phyloP scores from a whole-genome alignment of 1,140 invertebrate species.

The Scaptomyza hsui region DNA sequence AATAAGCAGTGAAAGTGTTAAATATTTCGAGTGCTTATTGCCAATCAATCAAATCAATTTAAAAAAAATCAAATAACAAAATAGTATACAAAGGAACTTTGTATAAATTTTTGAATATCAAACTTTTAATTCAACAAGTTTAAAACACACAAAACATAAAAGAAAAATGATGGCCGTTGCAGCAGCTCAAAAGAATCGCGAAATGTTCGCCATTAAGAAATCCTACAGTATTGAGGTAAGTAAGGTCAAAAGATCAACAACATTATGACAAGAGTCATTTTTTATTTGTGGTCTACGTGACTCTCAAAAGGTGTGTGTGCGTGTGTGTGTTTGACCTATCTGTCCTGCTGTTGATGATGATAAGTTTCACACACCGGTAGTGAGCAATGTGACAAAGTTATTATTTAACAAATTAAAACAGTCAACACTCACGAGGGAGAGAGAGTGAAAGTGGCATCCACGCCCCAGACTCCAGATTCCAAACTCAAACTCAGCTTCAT shows the following conservation, averaged over 20 bases:
- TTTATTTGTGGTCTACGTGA: constrained; percentile 68
- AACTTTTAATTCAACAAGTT: constrained; percentile 30
- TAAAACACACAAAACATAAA: constrained; percentile 54
- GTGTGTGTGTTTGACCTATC: constrained; percentile 28
- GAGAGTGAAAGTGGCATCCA: constrained; percentile 68
- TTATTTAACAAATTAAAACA: constrained; percentile 76
- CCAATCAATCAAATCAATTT: constrained; percentile 41
- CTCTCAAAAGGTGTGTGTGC: constrained; percentile 63
- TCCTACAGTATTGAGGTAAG: constrained; percentile 98
- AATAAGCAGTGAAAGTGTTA: constrained; percentile 83
- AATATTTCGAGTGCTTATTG: constrained; percentile 82
- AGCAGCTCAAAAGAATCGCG: constrained; percentile 94
- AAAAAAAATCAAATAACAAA: constrained; percentile 59
- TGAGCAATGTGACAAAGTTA: constrained; percentile 52
- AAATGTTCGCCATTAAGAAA: constrained; percentile 97
- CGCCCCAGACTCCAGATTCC: constrained; percentile 2
- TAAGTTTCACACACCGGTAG: constrained; percentile 37
- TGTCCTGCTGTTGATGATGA: neutral
- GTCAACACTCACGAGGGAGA: constrained; percentile 1
- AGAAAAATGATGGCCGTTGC: constrained; percentile 91
- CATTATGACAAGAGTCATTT: constrained; percentile 7
- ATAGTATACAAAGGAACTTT: constrained; percentile 78
- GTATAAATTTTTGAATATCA: constrained; percentile 72
- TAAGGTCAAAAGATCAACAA: constrained; percentile 49
- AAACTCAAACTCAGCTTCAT: constrained; percentile 12